Evolutionary conservation across 2,888 invertebrate genomes (phyloP).

Genomic region (Crossocerus cetratus): DNA sequence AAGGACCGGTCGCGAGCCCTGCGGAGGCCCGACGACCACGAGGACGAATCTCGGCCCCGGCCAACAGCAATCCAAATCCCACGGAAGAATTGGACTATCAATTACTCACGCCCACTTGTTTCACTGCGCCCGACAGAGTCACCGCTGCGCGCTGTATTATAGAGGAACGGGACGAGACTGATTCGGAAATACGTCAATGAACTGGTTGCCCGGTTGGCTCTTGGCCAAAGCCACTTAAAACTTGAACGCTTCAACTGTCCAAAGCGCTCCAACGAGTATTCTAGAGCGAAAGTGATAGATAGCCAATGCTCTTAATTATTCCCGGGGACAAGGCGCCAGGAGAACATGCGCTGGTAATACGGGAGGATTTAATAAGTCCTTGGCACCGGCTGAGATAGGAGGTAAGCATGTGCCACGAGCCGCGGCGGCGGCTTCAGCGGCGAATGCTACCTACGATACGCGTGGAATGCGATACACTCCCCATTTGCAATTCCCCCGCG

Average conservation of each 20-base stretch:
- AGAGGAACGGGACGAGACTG: too few relatives aligned
- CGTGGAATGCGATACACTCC: constrained; percentile 37
- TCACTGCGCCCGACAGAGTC: too few relatives aligned
- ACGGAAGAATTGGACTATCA: constrained; percentile 56
- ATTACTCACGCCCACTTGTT: constrained; percentile 31
- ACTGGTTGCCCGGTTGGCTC: too few relatives aligned
- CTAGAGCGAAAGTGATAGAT: constrained; percentile 3
- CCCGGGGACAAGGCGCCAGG: constrained; percentile 15
- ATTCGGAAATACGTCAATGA: too few relatives aligned
- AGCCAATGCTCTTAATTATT: constrained; percentile 38
- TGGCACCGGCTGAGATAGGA: constrained; percentile 15
- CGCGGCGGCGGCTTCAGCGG: constrained; percentile 25
- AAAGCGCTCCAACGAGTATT: too few relatives aligned
- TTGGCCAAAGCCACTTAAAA: too few relatives aligned
- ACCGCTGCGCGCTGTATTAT: too few relatives aligned
- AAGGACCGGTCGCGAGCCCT: constrained; percentile 49
- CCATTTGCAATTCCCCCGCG: constrained; percentile 39
- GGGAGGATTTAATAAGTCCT: constrained; percentile 37
- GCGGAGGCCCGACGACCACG: constrained; percentile 2
- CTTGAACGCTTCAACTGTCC: too few relatives aligned
- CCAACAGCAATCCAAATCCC: constrained; percentile 42
- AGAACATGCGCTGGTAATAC: constrained; percentile 1
- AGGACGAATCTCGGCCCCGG: constrained; percentile 21
- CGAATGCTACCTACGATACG: constrained; percentile 47
- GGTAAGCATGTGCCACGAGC: constrained; percentile 8